A percentile compares a stretch with the other conserved stretches of the same genome.
These are phyloP conservation scores for Phymatocera aterrima DNA, from an alignment of 2,888 invertebrate species.

Conservation along the genomic window DNA sequence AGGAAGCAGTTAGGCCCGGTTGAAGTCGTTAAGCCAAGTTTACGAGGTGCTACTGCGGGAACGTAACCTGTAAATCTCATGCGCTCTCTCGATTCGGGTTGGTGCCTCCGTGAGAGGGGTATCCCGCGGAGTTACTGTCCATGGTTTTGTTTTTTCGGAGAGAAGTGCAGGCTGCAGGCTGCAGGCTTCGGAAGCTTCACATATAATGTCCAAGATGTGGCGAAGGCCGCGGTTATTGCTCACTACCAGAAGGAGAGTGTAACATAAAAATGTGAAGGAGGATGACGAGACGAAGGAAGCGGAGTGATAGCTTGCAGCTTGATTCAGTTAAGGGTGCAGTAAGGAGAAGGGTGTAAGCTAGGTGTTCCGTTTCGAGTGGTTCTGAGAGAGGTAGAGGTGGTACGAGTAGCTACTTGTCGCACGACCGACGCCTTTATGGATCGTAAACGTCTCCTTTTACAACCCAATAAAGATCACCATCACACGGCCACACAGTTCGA, in stretches of 20 bases:
- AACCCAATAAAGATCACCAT: slow-evolving; percentile 72
- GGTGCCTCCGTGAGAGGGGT: slow-evolving; percentile 35
- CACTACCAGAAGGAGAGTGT: not conserved
- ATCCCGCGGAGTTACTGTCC: no score
- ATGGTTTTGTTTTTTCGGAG: no score
- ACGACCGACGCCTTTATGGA: slow-evolving; percentile 73
- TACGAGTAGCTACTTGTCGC: slow-evolving; percentile 54
- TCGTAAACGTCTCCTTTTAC: slow-evolving; percentile 75
- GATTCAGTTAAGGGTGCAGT: not conserved
- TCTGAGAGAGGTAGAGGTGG: no score
- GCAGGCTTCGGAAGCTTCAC: no score
- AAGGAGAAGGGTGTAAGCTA: slow-evolving; percentile 63
- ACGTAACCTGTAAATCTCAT: slow-evolving; percentile 75
- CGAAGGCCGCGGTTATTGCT: not conserved
- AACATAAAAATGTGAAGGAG: not conserved
- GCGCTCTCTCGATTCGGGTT: slow-evolving; percentile 48
- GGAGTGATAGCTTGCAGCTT: slow-evolving; percentile 57
- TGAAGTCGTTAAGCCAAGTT: slow-evolving; percentile 75
- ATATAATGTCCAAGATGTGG: no score
- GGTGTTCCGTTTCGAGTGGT: no score
- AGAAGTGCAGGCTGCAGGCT: no score
- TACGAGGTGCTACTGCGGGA: slow-evolving; percentile 74
- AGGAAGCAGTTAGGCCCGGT: slow-evolving; percentile 75
- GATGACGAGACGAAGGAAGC: slow-evolving; percentile 49
- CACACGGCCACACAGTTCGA: slow-evolving; percentile 59